A percentile compares a stretch with the other conserved stretches of the same genome.
These are phyloP conservation scores for Nasonia longicornis DNA, from an alignment of 1,140 invertebrate species.

Conservation along the genomic window DNA sequence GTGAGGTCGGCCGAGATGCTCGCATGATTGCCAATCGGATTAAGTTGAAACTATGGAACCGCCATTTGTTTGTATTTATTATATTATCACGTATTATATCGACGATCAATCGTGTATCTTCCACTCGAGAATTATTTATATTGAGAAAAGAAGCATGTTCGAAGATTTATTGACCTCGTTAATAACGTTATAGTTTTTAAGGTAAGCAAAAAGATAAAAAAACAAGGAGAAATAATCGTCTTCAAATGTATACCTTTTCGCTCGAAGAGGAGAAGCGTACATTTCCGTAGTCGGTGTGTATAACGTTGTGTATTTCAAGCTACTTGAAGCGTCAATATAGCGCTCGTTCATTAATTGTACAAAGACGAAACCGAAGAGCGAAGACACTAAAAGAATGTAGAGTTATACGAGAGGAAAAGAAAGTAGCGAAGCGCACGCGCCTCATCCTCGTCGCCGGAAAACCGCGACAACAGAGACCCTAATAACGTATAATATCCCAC, in stretches of 20 bases:
- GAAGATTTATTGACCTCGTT: constrained; percentile 13
- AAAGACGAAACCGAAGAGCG: constrained; percentile 30
- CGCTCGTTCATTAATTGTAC: constrained; percentile 35
- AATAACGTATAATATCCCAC: too few species aligned
- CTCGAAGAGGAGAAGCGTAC: background rate
- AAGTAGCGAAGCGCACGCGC: background rate
- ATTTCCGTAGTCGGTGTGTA: constrained; percentile 22
- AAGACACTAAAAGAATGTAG: constrained; percentile 14
- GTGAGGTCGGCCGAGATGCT: background rate
- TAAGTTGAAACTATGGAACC: background rate
- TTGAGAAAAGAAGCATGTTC: background rate
- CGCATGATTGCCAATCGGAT: constrained; percentile 15
- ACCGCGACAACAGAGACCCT: background rate
- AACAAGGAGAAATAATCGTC: background rate
- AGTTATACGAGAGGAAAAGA: background rate
- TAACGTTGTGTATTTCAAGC: constrained; percentile 29
- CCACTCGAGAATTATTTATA: constrained; percentile 21
- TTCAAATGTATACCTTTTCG: background rate
- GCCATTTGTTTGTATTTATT: constrained; percentile 4
- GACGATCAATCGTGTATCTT: constrained; percentile 22
- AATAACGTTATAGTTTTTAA: constrained; percentile 21
- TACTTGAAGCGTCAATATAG: background rate
- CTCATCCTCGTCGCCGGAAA: background rate
- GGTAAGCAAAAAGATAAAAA: background rate
- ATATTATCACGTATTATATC: background rate